Evolutionary conservation across 1,140 invertebrate genomes (phyloP).

Genomic region (Diuraphis noxia): DNA sequence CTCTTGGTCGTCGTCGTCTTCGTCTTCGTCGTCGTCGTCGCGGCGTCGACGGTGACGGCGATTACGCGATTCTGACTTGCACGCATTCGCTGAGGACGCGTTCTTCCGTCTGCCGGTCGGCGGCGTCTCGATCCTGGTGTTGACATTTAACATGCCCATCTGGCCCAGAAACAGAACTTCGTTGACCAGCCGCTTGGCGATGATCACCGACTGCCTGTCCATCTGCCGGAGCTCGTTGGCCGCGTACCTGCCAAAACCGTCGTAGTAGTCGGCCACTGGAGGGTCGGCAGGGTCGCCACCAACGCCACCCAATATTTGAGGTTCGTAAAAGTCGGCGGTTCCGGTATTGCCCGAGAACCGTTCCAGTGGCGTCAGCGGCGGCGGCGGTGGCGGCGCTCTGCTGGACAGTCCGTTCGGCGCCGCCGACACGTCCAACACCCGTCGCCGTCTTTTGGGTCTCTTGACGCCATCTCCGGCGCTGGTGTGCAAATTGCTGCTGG

Average conservation of each 20-base stretch:
- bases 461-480: too few species aligned
- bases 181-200: conserved; percentile 39
- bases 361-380: background rate
- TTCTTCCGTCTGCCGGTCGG: background rate
- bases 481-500: background rate
- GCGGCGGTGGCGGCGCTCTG: background rate
- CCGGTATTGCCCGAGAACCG: background rate
- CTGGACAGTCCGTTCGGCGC: background rate
- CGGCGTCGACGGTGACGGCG: background rate
- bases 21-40: background rate
- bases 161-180: conserved; percentile 45
- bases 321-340: background rate
- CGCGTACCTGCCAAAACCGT: conserved; percentile 43
- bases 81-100: background rate
- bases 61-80: background rate
- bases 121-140: conserved; percentile 24
- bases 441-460: background rate
- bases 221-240: conserved; percentile 46
- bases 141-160: conserved; percentile 39
- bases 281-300: conserved; percentile 6
- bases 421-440: background rate
- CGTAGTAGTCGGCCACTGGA: conserved; percentile 37
- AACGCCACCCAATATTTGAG: conserved; percentile 27
- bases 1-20: background rate
- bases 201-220: conserved; percentile 48